Evolutionary conservation across 2,113 vertebrate genomes (phyloP), one percentile per base, ranked within the genome.

Genomic region (Callopanchax toddi): DNA sequence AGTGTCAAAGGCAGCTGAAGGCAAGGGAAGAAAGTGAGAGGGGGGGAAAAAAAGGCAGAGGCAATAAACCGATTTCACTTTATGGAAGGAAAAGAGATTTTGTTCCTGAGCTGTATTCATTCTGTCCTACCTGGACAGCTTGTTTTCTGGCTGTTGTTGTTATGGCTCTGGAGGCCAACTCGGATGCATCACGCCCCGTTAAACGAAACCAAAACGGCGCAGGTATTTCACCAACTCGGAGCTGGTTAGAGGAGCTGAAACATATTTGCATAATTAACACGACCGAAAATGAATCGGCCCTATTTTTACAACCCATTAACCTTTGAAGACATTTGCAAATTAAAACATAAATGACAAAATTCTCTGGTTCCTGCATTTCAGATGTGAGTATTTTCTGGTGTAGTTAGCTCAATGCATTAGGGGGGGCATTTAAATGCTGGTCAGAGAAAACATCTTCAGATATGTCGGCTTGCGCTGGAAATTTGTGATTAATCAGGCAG

Each of bases 1-100:
- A 69, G 81, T 68, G 79, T 81, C 71, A 74, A 65, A 78, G 80
- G 79, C 67, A 67, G 67, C 63, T n/a, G 5, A 76, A 32, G 54
- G 65, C 9, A 12, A 71, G 55, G 66, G 36, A 49, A 48, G 60
- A 71, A 71, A 74, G 59, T 48, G 53, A 72, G 71, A 71, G 63
- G 37, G 2, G 51, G 59, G 45, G 44, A n/a, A 26, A 0, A 60
- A 59, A 56, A 46, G 34, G 46, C 40, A 54, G 23, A 42, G 40
- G 64, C 46, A 66, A 59, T 71, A 71, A 61, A 63, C 23, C 49
- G 48, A 65, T 76, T 67, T 71, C 61, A 50, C 52, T 60, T 49
- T 3, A 46, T 52, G 63, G 78, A 79, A 75, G 62, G 3, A 20
- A 44, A 25, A 56, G 55, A 66, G 55, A 65, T n/a, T 55, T 36